Percentiles rank a stretch among this genome's conserved stretches.
Conservation (phyloP, 1,140 invertebrate genomes). For the Gonioctena quinquepunctata region DNA sequence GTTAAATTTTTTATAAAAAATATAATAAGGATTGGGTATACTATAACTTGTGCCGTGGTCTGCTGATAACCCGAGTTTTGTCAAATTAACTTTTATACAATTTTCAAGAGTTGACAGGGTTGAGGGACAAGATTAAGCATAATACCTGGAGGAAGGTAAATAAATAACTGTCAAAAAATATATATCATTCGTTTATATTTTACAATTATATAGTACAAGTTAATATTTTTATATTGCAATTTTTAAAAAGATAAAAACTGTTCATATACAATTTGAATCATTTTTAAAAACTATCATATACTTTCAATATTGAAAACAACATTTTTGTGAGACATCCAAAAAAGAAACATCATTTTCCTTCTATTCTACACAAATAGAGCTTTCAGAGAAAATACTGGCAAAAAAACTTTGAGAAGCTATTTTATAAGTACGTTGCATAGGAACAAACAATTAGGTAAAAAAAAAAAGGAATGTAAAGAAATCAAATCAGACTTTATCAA, state of each 20-base stretch:
- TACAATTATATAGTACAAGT: slow-evolving; percentile 41
- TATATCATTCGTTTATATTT: slow-evolving; percentile 41
- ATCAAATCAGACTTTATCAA: background rate
- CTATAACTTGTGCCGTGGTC: too few relatives aligned
- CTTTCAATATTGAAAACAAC: slow-evolving; percentile 28
- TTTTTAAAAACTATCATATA: slow-evolving; percentile 37
- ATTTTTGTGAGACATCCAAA: slow-evolving; percentile 30
- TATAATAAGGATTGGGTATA: background rate
- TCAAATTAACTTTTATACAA: background rate
- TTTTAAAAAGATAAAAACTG: slow-evolving; percentile 35
- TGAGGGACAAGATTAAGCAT: too few relatives aligned
- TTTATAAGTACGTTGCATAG: slow-evolving; percentile 39
- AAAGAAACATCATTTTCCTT: slow-evolving; percentile 14
- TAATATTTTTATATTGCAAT: slow-evolving; percentile 31
- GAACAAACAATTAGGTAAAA: slow-evolving; percentile 21
- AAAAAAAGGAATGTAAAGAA: slow-evolving; percentile 23
- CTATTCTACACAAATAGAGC: slow-evolving; percentile 27
- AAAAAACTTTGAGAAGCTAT: slow-evolving; percentile 31
- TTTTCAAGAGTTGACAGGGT: background rate
- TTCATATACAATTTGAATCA: slow-evolving; percentile 29
- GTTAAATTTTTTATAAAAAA: too few relatives aligned
- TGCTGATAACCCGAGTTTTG: too few relatives aligned
- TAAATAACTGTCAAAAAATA: background rate
- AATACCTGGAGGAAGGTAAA: too few relatives aligned
- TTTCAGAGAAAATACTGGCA: slow-evolving; percentile 38